Evolutionary conservation across 1,140 invertebrate genomes (phyloP).

Genomic region (Pachypsylla venusta): DNA sequence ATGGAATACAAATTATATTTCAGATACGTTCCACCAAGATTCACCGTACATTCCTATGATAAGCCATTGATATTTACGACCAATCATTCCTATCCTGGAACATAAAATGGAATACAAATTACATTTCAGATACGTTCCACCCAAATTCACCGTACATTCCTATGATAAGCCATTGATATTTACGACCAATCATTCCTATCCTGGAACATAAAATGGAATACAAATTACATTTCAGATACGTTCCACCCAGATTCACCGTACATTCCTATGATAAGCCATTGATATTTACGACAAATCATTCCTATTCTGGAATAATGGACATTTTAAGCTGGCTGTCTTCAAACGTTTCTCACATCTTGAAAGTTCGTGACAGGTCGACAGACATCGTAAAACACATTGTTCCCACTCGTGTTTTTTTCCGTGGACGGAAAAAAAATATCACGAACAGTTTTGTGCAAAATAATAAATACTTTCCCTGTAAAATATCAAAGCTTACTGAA

Average conservation of each 20-base stretch:
- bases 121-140: conserved; percentile 57
- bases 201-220: conserved; percentile 30
- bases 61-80: conserved; percentile 90
- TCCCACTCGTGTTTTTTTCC: no score
- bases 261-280: conserved; percentile 91
- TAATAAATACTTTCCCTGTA: no score
- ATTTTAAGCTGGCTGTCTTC: no score
- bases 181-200: conserved; percentile 71
- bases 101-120: conserved; percentile 14
- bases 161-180: conserved; percentile 94
- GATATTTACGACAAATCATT: conserved; percentile 82
- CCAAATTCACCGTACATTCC: conserved; percentile 65
- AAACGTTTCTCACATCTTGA: no score
- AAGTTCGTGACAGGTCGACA: no score
- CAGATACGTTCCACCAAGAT: conserved; percentile 59
- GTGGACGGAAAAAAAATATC: no score
- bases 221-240: no score
- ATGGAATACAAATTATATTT: not conserved
- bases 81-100: conserved; percentile 63
- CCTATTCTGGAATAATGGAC: no score
- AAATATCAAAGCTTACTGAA: no score
- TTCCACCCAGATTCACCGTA: conserved; percentile 69
- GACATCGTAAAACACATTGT: no score
- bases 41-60: conserved; percentile 75
- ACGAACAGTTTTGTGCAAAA: no score